phyloP scores from a whole-genome alignment of 1,140 invertebrate genomes.

The Mamestra configurata region DNA sequence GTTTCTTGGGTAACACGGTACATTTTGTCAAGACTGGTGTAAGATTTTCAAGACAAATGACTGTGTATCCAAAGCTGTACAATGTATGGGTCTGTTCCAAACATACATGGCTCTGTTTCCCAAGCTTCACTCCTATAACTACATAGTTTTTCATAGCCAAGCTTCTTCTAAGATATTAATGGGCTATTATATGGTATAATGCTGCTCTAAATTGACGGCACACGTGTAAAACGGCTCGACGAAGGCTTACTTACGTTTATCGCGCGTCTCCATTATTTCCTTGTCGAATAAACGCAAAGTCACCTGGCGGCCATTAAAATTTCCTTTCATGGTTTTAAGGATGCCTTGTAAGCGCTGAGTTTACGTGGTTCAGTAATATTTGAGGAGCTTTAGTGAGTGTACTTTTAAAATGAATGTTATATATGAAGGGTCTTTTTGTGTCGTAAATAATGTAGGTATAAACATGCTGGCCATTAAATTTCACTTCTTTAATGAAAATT shows the following conservation, averaged over 20 bases:
- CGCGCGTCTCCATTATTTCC: conserved; percentile 39
- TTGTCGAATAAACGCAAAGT: conserved; percentile 33
- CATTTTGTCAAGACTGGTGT: too few species aligned
- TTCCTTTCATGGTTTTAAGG: conserved; percentile 27
- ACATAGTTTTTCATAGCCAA: conserved; percentile 32
- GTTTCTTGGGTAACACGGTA: too few species aligned
- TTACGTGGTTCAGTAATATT: conserved; percentile 27
- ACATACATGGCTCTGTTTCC: conserved; percentile 16
- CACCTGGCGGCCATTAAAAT: conserved; percentile 46
- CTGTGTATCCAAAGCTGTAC: neutral
- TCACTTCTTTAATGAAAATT: neutral
- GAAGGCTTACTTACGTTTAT: conserved; percentile 40
- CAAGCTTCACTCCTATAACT: conserved; percentile 1
- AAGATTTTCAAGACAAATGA: conserved; percentile 7
- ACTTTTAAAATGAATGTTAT: conserved; percentile 8
- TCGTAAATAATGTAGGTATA: neutral
- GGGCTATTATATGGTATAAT: conserved; percentile 41
- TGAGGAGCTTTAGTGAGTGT: conserved; percentile 22
- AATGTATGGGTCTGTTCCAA: neutral
- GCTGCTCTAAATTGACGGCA: conserved; percentile 36
- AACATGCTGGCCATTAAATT: neutral
- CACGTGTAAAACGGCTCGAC: conserved; percentile 41
- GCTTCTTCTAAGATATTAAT: conserved; percentile 31
- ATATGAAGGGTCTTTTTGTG: neutral
- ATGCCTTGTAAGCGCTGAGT: conserved; percentile 22